Percentiles rank a stretch among this genome's conserved stretches.
These are phyloP conservation scores for Anguilla anguilla DNA, from an alignment of 2,797 vertebrate species.

Conservation along the genomic window DNA sequence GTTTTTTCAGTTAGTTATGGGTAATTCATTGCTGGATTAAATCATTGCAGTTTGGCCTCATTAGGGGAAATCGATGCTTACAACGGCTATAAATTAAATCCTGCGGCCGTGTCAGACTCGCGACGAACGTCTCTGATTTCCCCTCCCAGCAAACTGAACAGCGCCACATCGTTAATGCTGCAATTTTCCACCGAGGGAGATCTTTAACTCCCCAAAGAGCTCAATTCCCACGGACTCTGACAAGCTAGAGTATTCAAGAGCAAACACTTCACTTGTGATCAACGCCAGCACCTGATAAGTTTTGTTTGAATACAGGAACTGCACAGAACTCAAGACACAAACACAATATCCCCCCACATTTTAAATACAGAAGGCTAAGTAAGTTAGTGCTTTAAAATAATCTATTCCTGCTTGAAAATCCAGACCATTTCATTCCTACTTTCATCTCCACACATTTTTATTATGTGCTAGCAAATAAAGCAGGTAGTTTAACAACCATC, in stretches of 20 bases:
- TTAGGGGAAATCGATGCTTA: background rate
- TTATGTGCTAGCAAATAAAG: background rate
- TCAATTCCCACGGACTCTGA: background rate
- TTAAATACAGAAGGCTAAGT: background rate
- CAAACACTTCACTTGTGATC: background rate
- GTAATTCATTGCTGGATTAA: background rate
- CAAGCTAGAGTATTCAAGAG: background rate
- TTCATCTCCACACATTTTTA: background rate
- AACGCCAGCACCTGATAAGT: background rate
- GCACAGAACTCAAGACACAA: background rate
- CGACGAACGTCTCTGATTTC: background rate
- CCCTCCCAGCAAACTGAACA: background rate
- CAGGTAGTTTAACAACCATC: background rate
- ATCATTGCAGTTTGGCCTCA: background rate
- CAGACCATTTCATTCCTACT: background rate
- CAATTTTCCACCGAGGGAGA: background rate
- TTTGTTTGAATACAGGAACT: background rate
- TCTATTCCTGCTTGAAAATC: background rate
- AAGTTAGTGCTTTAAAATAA: background rate
- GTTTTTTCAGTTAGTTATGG: background rate
- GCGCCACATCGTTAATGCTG: background rate
- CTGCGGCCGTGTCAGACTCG: background rate
- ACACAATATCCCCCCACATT: background rate
- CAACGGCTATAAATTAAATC: background rate
- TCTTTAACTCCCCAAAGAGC: background rate